A percentile compares a stretch with the other conserved stretches of the same genome.
These are phyloP conservation scores for Lanius collurio DNA, from an alignment of 2,113 vertebrate genomes.

Conservation along the genomic window DNA sequence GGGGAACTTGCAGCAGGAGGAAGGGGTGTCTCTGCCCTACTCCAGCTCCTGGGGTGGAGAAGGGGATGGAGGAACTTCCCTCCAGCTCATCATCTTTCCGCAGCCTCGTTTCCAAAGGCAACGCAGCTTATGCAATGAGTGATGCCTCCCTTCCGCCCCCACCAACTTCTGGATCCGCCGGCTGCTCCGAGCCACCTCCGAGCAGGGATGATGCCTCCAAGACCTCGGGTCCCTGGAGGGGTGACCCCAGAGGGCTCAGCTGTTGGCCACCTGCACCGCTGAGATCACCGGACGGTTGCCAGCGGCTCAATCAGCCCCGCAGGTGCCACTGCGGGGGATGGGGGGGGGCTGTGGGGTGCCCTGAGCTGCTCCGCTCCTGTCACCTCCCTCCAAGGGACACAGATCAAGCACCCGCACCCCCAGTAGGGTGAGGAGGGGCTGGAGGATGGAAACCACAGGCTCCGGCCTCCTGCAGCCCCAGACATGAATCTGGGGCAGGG, in stretches of 20 bases:
- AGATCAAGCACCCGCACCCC: not conserved
- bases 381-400: not conserved
- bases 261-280: fast-evolving
- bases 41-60: not conserved
- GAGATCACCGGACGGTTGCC: not conserved
- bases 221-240: fast-evolving
- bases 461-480: not conserved
- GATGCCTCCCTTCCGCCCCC: constrained; percentile 42
- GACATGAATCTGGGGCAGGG: not conserved
- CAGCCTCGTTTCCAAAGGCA: constrained; percentile 60
- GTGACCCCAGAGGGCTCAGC: not conserved
- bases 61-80: constrained; percentile 20
- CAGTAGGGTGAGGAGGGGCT: not conserved
- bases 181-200: not conserved
- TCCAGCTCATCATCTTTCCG: not conserved
- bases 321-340: not conserved
- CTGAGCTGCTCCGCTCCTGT: not conserved
- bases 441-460: not conserved
- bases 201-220: fast-evolving
- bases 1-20: fast-evolving
- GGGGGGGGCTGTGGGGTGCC: not conserved
- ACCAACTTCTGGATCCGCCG: not conserved
- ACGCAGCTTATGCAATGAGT: constrained; percentile 50
- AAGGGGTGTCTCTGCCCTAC: not conserved
- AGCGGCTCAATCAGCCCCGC: not conserved